These are phyloP conservation scores for Poeciliopsis infans DNA, from an alignment of 2,797 vertebrate species.

Conservation along the genomic window DNA sequence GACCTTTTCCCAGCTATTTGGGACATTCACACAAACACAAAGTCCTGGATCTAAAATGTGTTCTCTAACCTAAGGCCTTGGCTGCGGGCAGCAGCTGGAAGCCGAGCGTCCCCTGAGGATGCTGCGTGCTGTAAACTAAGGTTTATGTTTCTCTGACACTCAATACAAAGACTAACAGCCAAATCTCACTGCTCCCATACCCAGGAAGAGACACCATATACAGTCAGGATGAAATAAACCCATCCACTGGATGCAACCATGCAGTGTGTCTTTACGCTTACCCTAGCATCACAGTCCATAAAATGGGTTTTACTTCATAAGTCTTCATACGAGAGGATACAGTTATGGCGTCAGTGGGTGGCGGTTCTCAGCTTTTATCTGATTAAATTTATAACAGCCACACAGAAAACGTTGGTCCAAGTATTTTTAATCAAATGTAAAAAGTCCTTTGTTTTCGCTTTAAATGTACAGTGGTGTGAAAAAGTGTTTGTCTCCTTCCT, in stretches of 20 bases:
- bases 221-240: conserved; percentile 48
- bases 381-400: conserved; percentile 14
- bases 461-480: neutral
- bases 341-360: conserved; percentile 24
- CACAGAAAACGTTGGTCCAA: conserved; percentile 19
- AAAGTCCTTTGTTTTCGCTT: neutral
- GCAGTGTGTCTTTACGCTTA: conserved; percentile 39
- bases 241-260: conserved; percentile 63
- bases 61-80: conserved; percentile 60
- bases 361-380: conserved; percentile 14
- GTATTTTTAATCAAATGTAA: neutral
- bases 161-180: conserved; percentile 47
- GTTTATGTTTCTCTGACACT: conserved; percentile 66
- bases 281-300: conserved; percentile 47
- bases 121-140: conserved; percentile 55
- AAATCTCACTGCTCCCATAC: conserved; percentile 51
- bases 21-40: conserved; percentile 28
- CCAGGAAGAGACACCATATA: conserved; percentile 38
- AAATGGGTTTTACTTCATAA: conserved; percentile 25
- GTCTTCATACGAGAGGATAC: conserved; percentile 23
- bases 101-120: conserved; percentile 59
- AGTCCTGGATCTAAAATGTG: conserved; percentile 32
- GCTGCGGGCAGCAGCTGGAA: conserved; percentile 63
- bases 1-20: conserved; percentile 47
- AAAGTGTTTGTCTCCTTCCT: too few species aligned